Evolutionary conservation across 2,888 invertebrate species (phyloP).

Genomic region (Mythimna ferrago): DNA sequence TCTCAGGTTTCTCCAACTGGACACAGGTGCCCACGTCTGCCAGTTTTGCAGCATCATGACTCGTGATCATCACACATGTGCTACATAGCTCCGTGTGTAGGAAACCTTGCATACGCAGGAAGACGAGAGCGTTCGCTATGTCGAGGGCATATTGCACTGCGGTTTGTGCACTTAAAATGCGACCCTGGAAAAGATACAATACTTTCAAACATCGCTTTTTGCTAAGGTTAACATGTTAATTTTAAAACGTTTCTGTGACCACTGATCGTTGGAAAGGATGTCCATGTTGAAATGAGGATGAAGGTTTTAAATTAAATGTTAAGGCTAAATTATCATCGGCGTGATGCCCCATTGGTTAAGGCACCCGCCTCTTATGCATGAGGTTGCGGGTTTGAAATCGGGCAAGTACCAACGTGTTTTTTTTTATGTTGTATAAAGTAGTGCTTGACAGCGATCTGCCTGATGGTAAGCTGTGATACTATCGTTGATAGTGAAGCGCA

Average conservation of each 20-base stretch:
- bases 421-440: too few relatives aligned
- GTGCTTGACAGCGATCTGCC: too few relatives aligned
- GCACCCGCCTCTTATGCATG: too few relatives aligned
- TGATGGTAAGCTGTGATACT: too few relatives aligned
- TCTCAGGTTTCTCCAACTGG: constrained; percentile 63
- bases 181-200: constrained; percentile 73
- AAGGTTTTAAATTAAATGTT: constrained; percentile 9
- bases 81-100: constrained; percentile 87
- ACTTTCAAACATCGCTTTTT: constrained; percentile 20
- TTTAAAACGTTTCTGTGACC: background rate
- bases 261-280: background rate
- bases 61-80: constrained; percentile 82
- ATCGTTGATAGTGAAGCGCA: too few relatives aligned
- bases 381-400: too few relatives aligned
- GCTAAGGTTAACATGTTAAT: constrained; percentile 11
- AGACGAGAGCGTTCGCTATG: constrained; percentile 85
- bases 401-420: too few relatives aligned
- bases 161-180: constrained; percentile 82
- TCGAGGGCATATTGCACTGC: constrained; percentile 85
- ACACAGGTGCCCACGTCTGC: constrained; percentile 83
- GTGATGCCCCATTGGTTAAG: too few relatives aligned
- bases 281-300: background rate
- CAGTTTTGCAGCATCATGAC: constrained; percentile 84
- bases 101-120: constrained; percentile 87
- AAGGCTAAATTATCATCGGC: background rate